A percentile compares a stretch with the other conserved stretches of the same genome.
Conservation (phyloP, 2,797 vertebrate genomes). For the Poliocrania exsul region DNA sequence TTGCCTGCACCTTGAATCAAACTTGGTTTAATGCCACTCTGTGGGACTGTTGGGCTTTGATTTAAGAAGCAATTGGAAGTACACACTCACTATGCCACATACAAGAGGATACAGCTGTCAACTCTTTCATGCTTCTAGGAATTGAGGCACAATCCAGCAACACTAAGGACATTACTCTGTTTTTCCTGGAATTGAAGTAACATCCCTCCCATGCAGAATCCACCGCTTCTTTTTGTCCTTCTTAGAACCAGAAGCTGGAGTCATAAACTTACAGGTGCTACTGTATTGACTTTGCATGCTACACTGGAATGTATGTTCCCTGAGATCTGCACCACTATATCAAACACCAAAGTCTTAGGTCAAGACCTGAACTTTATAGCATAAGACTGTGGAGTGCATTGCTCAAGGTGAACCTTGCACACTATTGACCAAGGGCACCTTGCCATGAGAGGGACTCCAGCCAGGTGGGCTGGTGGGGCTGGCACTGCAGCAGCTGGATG, state of each 20-base stretch:
- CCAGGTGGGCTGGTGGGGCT: neutral
- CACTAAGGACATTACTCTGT: neutral
- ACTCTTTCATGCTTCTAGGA: neutral
- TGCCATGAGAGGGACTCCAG: neutral
- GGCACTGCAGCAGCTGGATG: neutral
- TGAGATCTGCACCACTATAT: neutral
- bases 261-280: neutral
- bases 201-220: neutral
- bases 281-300: neutral
- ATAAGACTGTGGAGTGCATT: neutral
- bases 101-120: neutral
- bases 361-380: neutral
- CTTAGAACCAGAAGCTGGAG: neutral
- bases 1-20: neutral
- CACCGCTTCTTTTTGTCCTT: neutral
- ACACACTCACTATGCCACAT: neutral
- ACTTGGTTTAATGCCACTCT: neutral
- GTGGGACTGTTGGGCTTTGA: neutral
- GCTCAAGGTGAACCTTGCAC: neutral
- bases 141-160: slow-evolving; percentile 11
- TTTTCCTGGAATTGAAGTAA: neutral
- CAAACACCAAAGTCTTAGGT: neutral
- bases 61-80: neutral
- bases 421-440: neutral
- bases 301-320: neutral